These are phyloP conservation scores for Alouatta palliata DNA, from an alignment of 2,113 vertebrate genomes.

Conservation along the genomic window DNA sequence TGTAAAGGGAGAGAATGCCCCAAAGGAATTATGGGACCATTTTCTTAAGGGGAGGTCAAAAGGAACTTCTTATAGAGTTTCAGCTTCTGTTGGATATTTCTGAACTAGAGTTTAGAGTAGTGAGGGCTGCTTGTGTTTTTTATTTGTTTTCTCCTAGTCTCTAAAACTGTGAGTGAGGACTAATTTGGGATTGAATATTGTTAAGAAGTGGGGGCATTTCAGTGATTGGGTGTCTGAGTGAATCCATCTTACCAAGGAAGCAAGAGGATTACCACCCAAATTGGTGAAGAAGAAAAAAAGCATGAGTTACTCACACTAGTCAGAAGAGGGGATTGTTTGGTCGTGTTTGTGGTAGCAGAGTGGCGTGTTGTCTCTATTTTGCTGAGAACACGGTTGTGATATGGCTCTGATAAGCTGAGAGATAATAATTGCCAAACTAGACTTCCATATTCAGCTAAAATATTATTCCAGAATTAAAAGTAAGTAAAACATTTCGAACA, in stretches of 20 bases:
- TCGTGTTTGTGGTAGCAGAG: not conserved
- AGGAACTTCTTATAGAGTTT: not conserved
- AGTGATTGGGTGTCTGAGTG: not conserved
- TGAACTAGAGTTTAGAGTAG: not conserved
- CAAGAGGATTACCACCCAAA: not conserved
- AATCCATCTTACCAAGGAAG: not conserved
- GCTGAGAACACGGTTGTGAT: not conserved
- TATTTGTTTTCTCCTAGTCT: too few relatives aligned
- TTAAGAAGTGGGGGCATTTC: not conserved
- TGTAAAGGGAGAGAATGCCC: not conserved
- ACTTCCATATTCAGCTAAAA: not conserved
- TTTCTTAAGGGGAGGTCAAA: not conserved
- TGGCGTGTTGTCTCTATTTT: not conserved
- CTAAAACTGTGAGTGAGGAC: not conserved
- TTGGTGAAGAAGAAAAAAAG: not conserved
- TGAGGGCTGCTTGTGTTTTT: not conserved
- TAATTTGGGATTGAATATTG: not conserved
- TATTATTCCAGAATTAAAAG: conserved; percentile 4
- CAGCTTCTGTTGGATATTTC: not conserved
- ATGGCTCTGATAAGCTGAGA: not conserved
- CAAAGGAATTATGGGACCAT: not conserved
- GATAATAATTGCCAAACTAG: not conserved
- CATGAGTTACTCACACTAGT: not conserved
- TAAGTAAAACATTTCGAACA: not conserved
- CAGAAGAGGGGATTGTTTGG: too few relatives aligned